These are phyloP conservation scores for Pelusios castaneus DNA, from an alignment of 2,113 vertebrate genomes.

Conservation along the genomic window DNA sequence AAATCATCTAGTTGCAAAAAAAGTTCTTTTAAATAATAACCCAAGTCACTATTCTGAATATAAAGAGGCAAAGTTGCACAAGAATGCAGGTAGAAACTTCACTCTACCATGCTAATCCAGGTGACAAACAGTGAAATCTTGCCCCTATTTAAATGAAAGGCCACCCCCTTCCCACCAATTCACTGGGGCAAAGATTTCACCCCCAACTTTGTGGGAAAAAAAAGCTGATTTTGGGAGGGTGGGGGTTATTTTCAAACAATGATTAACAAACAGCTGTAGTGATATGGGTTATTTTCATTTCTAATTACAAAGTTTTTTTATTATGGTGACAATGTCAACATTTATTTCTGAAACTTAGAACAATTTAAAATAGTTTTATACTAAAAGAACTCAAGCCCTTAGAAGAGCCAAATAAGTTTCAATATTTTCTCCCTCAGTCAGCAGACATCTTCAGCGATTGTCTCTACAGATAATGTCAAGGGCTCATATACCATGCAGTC, in stretches of 20 bases:
- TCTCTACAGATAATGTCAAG: neutral
- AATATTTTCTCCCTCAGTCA: neutral
- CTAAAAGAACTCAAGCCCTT: neutral
- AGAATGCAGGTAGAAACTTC: neutral
- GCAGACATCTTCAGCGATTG: neutral
- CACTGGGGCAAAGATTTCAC: neutral
- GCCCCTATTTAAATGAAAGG: neutral
- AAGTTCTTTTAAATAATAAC: neutral
- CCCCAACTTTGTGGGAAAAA: neutral
- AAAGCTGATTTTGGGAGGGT: neutral
- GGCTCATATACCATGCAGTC: fast-evolving
- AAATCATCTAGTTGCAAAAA: neutral
- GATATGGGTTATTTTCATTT: neutral
- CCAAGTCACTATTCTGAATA: neutral
- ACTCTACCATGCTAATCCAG: neutral
- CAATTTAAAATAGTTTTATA: neutral
- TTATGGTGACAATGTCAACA: neutral
- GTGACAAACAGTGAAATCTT: neutral
- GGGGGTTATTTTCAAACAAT: neutral
- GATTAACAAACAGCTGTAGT: neutral
- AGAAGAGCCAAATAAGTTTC: neutral
- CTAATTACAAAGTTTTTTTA: neutral
- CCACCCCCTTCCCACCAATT: no score
- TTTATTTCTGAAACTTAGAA: neutral
- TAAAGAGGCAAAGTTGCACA: neutral